phyloP scores from a whole-genome alignment of 2,797 vertebrate species.

The Poeciliopsis presidionis region DNA sequence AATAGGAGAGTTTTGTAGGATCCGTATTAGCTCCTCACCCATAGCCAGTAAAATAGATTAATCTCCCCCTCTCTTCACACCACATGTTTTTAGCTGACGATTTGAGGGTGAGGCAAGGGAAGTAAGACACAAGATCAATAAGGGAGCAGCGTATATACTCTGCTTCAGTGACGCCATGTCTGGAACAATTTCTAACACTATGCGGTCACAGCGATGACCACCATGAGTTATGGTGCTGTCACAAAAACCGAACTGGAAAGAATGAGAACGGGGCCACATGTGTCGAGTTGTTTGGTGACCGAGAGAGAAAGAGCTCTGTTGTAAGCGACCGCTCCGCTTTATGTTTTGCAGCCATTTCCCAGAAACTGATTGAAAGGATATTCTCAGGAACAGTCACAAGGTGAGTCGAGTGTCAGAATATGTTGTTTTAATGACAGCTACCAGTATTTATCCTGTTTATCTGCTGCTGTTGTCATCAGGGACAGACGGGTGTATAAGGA shows the following conservation, averaged over 20 bases:
- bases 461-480: constrained; percentile 66
- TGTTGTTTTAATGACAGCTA: not conserved
- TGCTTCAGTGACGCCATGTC: constrained; percentile 70
- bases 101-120: constrained; percentile 60
- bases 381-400: constrained; percentile 96
- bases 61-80: constrained; percentile 46
- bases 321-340: constrained; percentile 34
- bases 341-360: constrained; percentile 86
- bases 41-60: constrained; percentile 27
- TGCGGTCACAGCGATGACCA: constrained; percentile 62
- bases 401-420: constrained; percentile 65
- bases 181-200: constrained; percentile 62
- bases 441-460: not conserved
- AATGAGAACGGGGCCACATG: constrained; percentile 60
- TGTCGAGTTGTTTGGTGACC: constrained; percentile 52
- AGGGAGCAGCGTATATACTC: constrained; percentile 59
- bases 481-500: constrained; percentile 85
- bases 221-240: constrained; percentile 66
- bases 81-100: constrained; percentile 72
- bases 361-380: constrained; percentile 91
- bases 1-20: constrained; percentile 22
- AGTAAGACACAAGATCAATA: constrained; percentile 75
- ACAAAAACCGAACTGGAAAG: constrained; percentile 20
- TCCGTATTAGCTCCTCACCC: constrained; percentile 13
- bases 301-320: constrained; percentile 26